A percentile compares a stretch with the other conserved stretches of the same genome.
phyloP scores from a whole-genome alignment of 2,888 invertebrate genomes.

The Acholoe squamosa region DNA sequence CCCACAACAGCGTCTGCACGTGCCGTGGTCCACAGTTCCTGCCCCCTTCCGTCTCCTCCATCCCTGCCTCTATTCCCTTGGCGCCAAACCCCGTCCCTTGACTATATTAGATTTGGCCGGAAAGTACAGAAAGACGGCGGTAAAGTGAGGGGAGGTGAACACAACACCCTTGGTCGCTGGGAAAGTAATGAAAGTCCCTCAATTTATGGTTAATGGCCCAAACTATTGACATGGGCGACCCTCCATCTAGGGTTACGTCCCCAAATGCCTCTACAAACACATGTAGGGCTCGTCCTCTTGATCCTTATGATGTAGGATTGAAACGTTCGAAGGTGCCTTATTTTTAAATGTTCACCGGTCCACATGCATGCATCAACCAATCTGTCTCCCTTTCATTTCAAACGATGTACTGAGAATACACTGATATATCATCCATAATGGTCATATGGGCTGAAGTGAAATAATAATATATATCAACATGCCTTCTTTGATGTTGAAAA shows the following conservation, averaged over 20 bases:
- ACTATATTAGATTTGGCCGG: constrained; percentile 27
- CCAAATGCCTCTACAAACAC: background rate
- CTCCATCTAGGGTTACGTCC: background rate
- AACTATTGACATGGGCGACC: background rate
- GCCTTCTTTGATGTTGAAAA: too few species aligned
- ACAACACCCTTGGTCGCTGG: background rate
- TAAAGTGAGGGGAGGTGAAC: constrained; percentile 26
- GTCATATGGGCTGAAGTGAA: too few species aligned
- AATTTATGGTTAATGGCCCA: background rate
- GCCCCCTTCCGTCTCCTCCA: background rate
- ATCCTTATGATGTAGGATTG: too few species aligned
- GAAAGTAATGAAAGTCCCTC: constrained; percentile 26
- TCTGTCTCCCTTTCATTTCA: too few species aligned
- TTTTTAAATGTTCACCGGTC: too few species aligned
- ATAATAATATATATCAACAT: too few species aligned
- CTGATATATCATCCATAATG: too few species aligned
- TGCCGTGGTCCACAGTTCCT: background rate
- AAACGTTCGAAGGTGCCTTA: too few species aligned
- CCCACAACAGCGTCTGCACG: background rate
- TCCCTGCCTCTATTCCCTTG: background rate
- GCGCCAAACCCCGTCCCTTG: background rate
- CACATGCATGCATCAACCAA: too few species aligned
- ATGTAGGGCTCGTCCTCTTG: background rate
- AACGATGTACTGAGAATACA: too few species aligned
- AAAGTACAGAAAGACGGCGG: constrained; percentile 8